A percentile compares a stretch with the other conserved stretches of the same genome.
These are phyloP conservation scores for Lepidochrysops patricia DNA, from an alignment of 2,888 invertebrate species.

Conservation along the genomic window DNA sequence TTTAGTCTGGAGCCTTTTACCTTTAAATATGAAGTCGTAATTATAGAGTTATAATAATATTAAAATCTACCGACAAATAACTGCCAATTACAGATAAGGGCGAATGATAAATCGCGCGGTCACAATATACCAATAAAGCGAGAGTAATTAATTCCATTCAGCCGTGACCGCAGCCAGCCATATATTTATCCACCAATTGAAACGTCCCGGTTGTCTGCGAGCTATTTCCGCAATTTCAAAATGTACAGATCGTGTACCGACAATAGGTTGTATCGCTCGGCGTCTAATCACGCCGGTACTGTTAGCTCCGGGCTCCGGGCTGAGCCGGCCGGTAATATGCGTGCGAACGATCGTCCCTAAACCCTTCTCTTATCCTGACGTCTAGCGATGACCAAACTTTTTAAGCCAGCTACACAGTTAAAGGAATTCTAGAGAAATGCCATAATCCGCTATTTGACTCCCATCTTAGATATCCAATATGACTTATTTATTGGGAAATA, in stretches of 20 bases:
- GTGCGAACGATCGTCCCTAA: slow-evolving; percentile 70
- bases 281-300: slow-evolving; percentile 71
- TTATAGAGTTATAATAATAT: too few species aligned
- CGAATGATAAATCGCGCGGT: slow-evolving; percentile 9
- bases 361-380: too few species aligned
- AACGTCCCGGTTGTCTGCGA: slow-evolving; percentile 69
- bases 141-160: slow-evolving; percentile 25
- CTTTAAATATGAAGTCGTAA: too few species aligned
- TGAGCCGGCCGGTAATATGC: slow-evolving; percentile 56
- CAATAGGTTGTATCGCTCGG: slow-evolving; percentile 70
- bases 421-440: too few species aligned
- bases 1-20: too few species aligned
- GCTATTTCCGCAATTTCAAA: slow-evolving; percentile 72
- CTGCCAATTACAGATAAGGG: slow-evolving; percentile 1
- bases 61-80: not conserved
- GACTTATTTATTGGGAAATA: too few species aligned
- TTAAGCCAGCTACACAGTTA: too few species aligned
- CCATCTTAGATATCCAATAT: too few species aligned
- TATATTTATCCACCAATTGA: slow-evolving; percentile 61
- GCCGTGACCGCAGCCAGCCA: slow-evolving; percentile 36
- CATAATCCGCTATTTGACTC: too few species aligned
- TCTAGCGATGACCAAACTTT: too few species aligned
- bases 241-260: slow-evolving; percentile 70
- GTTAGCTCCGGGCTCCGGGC: slow-evolving; percentile 64
- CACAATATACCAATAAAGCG: slow-evolving; percentile 20